phyloP scores from a whole-genome alignment of 1,140 invertebrate species.

The Polyergus mexicanus region DNA sequence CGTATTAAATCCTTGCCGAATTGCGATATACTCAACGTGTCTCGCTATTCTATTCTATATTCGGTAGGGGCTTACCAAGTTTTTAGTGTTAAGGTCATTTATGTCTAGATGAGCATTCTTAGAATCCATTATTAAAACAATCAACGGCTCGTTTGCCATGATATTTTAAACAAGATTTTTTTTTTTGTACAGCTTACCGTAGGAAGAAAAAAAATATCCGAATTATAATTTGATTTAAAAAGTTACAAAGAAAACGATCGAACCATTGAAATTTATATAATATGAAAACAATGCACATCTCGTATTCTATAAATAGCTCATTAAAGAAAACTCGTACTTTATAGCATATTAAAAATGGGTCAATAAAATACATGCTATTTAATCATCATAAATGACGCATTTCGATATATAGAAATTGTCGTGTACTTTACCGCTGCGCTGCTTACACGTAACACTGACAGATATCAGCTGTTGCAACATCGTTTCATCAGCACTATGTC shows the following conservation, averaged over 20 bases:
- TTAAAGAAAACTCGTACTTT: no score
- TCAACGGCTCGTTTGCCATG: neutral
- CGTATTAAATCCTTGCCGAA: neutral
- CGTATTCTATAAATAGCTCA: neutral
- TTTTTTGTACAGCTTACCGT: neutral
- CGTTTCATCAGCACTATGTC: slow-evolving; percentile 9
- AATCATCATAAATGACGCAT: slow-evolving; percentile 40
- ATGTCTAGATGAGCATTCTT: neutral
- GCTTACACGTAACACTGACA: slow-evolving; percentile 1
- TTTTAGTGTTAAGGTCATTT: slow-evolving; percentile 58
- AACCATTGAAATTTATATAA: slow-evolving; percentile 16
- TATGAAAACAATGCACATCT: neutral
- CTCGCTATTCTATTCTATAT: neutral
- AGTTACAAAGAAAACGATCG: neutral
- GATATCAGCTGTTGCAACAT: slow-evolving; percentile 25
- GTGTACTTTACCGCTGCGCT: neutral
- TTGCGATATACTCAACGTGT: neutral
- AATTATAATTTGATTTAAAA: neutral
- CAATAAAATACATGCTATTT: neutral
- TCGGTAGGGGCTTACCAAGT: neutral
- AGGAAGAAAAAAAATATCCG: neutral
- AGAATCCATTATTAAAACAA: neutral
- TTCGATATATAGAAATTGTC: slow-evolving; percentile 12
- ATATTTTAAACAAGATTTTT: neutral
- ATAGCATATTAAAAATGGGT: slow-evolving; percentile 27